Conservation (phyloP, 2,113 vertebrate species). For the Nestor notabilis region DNA sequence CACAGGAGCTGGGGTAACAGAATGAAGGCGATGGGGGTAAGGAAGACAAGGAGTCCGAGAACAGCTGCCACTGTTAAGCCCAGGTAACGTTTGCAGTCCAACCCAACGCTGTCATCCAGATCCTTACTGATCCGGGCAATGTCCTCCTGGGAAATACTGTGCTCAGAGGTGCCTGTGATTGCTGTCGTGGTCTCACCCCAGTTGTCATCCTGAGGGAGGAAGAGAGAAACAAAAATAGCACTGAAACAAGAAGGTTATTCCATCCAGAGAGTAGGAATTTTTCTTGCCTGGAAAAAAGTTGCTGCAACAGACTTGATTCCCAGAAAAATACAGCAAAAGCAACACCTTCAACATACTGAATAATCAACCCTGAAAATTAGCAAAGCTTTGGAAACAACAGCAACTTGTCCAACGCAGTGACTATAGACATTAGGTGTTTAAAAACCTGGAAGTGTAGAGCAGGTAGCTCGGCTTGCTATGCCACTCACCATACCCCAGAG, state of each 20-base stretch:
- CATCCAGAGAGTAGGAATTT: background rate
- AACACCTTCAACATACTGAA: background rate
- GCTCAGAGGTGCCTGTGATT: conserved; percentile 94
- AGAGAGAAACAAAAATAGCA: background rate
- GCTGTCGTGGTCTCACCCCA: conserved; percentile 98
- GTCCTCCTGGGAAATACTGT: conserved; percentile 96
- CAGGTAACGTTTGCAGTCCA: conserved; percentile 84
- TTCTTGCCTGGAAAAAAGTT: background rate
- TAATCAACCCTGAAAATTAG: background rate
- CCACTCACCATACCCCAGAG: background rate
- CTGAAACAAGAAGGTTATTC: background rate
- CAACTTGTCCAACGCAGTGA: background rate
- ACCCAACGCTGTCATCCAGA: conserved; percentile 86
- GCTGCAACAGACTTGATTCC: background rate
- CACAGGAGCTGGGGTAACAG: conserved; percentile 89
- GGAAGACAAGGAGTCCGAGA: conserved; percentile 86
- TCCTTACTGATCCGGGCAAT: conserved; percentile 92
- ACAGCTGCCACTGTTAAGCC: conserved; percentile 81
- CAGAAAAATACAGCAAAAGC: background rate
- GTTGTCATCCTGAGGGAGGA: conserved; percentile 89
- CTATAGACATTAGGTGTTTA: background rate
- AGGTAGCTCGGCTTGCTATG: background rate
- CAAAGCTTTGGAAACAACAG: background rate
- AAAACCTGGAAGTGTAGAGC: background rate
- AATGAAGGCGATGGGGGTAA: conserved; percentile 92